These are phyloP conservation scores for Cerceris ruficornis DNA, from an alignment of 2,888 invertebrate species.

Conservation along the genomic window DNA sequence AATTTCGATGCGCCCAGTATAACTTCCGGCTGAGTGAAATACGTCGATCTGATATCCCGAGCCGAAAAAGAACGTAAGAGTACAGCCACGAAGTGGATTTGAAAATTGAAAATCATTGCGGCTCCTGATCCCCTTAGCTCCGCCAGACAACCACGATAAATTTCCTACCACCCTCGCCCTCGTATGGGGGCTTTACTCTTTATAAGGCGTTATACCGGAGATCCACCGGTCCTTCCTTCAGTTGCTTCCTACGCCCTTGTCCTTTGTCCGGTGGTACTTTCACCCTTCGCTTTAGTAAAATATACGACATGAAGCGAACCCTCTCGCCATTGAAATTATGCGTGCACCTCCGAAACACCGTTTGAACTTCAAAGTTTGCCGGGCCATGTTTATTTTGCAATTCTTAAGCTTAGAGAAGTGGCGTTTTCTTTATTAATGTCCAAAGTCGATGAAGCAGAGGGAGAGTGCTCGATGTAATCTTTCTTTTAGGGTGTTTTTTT, in stretches of 20 bases:
- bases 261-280: slow-evolving; percentile 56
- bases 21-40: slow-evolving; percentile 34
- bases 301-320: slow-evolving; percentile 33
- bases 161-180: slow-evolving; percentile 60
- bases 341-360: slow-evolving; percentile 22
- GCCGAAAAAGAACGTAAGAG: slow-evolving; percentile 64
- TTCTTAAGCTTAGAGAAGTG: not conserved
- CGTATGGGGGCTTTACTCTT: slow-evolving; percentile 68
- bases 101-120: slow-evolving; percentile 80
- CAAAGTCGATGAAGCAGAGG: too few relatives aligned
- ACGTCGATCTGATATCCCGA: slow-evolving; percentile 52
- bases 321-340: slow-evolving; percentile 29
- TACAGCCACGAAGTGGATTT: slow-evolving; percentile 75
- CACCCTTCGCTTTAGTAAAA: slow-evolving; percentile 43
- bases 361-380: slow-evolving; percentile 20
- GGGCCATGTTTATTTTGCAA: not conserved
- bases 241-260: slow-evolving; percentile 25
- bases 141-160: slow-evolving; percentile 77
- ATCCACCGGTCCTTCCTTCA: slow-evolving; percentile 49
- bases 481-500: too few relatives aligned
- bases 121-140: slow-evolving; percentile 77
- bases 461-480: too few relatives aligned
- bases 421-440: too few relatives aligned
- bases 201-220: slow-evolving; percentile 71
- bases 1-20: slow-evolving; percentile 28